A percentile compares a stretch with the other conserved stretches of the same genome.
Evolutionary conservation across 2,888 invertebrate species (phyloP).

Genomic region (Elysia crispata): DNA sequence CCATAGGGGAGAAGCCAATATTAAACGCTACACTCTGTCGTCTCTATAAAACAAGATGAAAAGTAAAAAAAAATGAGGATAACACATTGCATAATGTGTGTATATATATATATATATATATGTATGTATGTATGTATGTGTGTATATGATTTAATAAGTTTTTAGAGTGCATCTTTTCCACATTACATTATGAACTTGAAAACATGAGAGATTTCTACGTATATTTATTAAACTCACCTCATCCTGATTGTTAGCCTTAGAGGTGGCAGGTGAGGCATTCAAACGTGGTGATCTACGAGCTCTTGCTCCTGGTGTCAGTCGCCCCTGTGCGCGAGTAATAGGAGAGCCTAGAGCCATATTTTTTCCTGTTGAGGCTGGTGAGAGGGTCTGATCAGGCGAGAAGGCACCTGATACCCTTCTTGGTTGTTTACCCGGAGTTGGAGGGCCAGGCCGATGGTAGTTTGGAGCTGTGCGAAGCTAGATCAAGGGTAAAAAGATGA

Average conservation of each 20-base stretch:
- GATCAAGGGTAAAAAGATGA: too few relatives aligned
- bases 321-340: constrained; percentile 31
- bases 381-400: constrained; percentile 19
- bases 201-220: too few relatives aligned
- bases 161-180: too few relatives aligned
- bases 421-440: constrained; percentile 63
- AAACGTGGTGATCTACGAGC: constrained; percentile 45
- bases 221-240: too few relatives aligned
- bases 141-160: too few relatives aligned
- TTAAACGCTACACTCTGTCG: constrained; percentile 65
- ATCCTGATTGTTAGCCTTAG: background rate
- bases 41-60: constrained; percentile 52
- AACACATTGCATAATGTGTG: too few relatives aligned
- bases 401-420: constrained; percentile 40
- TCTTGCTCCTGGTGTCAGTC: constrained; percentile 4
- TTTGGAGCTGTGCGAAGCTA: constrained; percentile 41
- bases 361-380: constrained; percentile 9
- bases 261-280: background rate
- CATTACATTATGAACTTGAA: too few relatives aligned
- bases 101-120: too few relatives aligned
- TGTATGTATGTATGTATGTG: too few relatives aligned
- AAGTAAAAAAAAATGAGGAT: background rate
- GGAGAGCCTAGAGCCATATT: constrained; percentile 37
- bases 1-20: constrained; percentile 67
- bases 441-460: constrained; percentile 67